A percentile compares a stretch with the other conserved stretches of the same genome.
These are phyloP conservation scores for Panagrolaimus sp. DNA, from an alignment of 1,140 invertebrate species.

Conservation along the genomic window DNA sequence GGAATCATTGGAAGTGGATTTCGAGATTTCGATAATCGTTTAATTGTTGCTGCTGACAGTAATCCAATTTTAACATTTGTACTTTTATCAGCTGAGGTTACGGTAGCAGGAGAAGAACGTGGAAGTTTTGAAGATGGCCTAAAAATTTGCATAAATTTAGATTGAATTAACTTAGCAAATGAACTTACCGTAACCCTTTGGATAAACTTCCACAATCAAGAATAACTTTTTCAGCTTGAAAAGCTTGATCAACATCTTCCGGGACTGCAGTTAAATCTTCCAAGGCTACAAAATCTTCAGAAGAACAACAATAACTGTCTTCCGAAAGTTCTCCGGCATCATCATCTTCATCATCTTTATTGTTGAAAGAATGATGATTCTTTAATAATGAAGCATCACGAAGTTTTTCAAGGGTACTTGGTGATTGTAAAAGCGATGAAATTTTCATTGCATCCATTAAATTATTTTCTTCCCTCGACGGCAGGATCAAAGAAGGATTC, in stretches of 20 bases:
- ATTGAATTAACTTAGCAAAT: neutral
- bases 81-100: neutral
- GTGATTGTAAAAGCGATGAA: neutral
- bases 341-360: neutral
- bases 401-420: neutral
- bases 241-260: constrained; percentile 19
- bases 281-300: neutral
- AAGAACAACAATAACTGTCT: constrained; percentile 18
- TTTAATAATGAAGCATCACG: neutral
- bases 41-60: constrained; percentile 16
- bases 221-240: constrained; percentile 21
- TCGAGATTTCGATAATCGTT: neutral
- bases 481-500: neutral
- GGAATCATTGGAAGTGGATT: neutral
- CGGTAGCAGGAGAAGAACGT: neutral
- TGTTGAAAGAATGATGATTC: neutral
- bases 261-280: neutral
- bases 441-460: neutral
- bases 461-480: neutral
- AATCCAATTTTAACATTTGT: constrained; percentile 12
- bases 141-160: neutral
- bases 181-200: neutral
- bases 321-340: constrained; percentile 13
- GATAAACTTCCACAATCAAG: constrained; percentile 24
- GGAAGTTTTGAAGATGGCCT: neutral